Percentiles rank a stretch among this genome's conserved stretches.
Conservation (phyloP, 2,888 invertebrate genomes). For the Cancer borealis region DNA sequence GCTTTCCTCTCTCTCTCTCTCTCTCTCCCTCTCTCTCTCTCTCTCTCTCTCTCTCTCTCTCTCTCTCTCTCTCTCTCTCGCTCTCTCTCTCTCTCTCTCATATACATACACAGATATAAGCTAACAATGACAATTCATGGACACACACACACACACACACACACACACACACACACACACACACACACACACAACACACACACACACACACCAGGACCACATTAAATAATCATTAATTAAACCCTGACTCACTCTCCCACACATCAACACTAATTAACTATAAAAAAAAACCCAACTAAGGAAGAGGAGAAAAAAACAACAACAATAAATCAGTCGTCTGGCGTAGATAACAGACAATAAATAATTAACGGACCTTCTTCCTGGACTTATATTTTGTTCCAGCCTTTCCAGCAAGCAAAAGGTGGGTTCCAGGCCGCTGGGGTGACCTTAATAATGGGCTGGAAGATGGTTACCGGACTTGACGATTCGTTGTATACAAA, state of each 20-base stretch:
- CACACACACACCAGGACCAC: too few relatives aligned
- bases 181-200: too few relatives aligned
- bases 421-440: neutral
- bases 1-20: neutral
- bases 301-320: neutral
- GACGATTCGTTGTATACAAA: neutral
- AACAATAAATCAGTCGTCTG: neutral
- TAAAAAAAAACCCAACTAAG: neutral
- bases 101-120: too few relatives aligned
- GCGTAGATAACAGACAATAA: neutral
- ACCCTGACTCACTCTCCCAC: too few relatives aligned
- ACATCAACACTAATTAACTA: neutral
- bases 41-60: conserved; percentile 13
- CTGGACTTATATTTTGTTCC: neutral
- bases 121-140: too few relatives aligned
- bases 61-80: neutral
- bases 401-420: neutral
- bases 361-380: neutral
- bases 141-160: neutral
- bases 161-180: neutral
- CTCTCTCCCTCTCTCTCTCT: neutral
- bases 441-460: neutral
- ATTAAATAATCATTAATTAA: too few relatives aligned
- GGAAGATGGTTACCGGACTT: neutral
- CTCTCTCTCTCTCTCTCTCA: too few relatives aligned